Base-by-base conservation (phyloP, 2,888 invertebrate species). In the Sminthurinus aureus region DNA sequence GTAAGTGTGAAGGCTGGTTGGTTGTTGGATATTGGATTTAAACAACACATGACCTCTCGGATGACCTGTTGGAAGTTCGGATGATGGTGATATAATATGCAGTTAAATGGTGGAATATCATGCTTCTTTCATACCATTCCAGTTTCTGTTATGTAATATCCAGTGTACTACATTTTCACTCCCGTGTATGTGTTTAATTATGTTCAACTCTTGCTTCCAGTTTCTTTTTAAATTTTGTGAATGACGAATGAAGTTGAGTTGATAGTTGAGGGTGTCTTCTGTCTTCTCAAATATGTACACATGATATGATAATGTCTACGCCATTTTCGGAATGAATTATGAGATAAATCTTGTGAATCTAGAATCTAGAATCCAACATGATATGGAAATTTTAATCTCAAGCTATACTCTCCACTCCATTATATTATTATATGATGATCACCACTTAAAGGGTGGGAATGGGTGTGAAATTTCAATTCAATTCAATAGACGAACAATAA, bases 291-390 rank as follows among this genome's bases (percentile, higher is more conserved):
- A n/a, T n/a, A n/a, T n/a, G 74, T 74, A 81, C 64, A 6, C 38
- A 74, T 75, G 74, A 64, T 73, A 81, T 81, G 81, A 73, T 74
- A 81, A 81, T 81, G 81, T 74, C 74, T 81, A 64, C 58, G 74
- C 81, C 81, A 81, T 81, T 81, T 81, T 81, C 3, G 81, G 74
- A 75, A 74, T 81, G 81, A 81, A 81, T 81, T 81, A 81, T 74
- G 81, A 81, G 71, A n/a, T 51, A 80, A 80, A 80, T 80, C 80
- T 80, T 22, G 22, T 71, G 80, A 52, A 80, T 80, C 71, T 71
- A 71, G 80, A 52, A 80, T 80, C 71, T 71, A 71, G 80, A 52
- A 80, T 80, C 71, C 51, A 71, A 71, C 79, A 73, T 71, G 71
- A 71, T 80, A 80, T 80, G 80, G 71, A 80, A 80, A 80, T 73